phyloP scores from a whole-genome alignment of 2,888 invertebrate species.

The Corbicula japonica region DNA sequence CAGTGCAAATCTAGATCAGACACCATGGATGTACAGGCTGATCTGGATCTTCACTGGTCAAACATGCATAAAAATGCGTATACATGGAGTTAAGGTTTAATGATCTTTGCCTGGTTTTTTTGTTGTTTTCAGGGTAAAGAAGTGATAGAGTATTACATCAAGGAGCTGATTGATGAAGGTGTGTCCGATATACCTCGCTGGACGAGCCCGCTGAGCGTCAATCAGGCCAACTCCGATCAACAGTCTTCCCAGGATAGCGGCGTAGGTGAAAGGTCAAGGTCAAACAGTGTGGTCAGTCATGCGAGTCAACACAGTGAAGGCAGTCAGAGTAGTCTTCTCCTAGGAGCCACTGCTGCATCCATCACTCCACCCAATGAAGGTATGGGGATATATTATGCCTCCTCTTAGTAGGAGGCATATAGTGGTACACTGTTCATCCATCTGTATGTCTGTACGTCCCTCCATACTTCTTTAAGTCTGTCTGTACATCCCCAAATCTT shows the following conservation, averaged over 20 bases:
- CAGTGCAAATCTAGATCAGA: too few relatives aligned
- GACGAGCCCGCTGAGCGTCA: constrained; percentile 81
- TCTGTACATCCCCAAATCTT: too few relatives aligned
- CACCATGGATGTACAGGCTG: too few relatives aligned
- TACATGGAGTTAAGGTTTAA: too few relatives aligned
- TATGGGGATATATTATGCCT: too few relatives aligned
- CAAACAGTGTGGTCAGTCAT: constrained; percentile 77
- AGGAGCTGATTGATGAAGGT: constrained; percentile 92
- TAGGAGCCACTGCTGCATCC: constrained; percentile 86
- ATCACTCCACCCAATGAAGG: constrained; percentile 61
- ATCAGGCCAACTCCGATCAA: constrained; percentile 66
- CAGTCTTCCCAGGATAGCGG: constrained; percentile 81
- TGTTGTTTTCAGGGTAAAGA: constrained; percentile 92
- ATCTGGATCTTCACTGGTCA: too few relatives aligned
- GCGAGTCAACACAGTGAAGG: constrained; percentile 69
- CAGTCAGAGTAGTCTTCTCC: constrained; percentile 82
- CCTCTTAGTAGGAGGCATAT: too few relatives aligned
- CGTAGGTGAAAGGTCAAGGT: constrained; percentile 78
- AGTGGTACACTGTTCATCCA: too few relatives aligned
- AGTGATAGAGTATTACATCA: constrained; percentile 96
- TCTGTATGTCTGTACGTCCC: too few relatives aligned
- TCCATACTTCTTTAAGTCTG: too few relatives aligned
- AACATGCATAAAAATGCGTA: too few relatives aligned
- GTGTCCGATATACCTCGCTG: constrained; percentile 90
- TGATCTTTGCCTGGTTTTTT: too few relatives aligned